Conservation (phyloP, 2,113 vertebrate species). For the Falco punctatus region DNA sequence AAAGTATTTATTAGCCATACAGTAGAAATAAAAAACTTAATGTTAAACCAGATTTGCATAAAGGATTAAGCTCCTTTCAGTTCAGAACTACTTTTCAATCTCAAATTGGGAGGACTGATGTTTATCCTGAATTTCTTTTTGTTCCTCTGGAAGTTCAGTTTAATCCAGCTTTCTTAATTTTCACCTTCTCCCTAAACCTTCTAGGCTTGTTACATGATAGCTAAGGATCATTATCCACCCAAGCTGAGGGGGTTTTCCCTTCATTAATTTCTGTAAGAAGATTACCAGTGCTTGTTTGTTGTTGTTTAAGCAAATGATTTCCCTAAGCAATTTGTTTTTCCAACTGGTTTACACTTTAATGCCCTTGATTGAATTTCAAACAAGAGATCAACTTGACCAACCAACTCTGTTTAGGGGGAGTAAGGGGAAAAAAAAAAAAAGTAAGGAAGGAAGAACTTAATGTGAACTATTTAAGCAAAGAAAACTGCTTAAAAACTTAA, state of each 20-base stretch:
- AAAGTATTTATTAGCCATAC: constrained; percentile 23
- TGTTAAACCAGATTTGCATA: constrained; percentile 86
- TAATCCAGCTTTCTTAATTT: constrained; percentile 91
- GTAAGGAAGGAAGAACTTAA: constrained; percentile 23
- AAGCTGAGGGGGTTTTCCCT: constrained; percentile 83
- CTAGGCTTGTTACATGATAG: constrained; percentile 85
- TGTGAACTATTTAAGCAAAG: constrained; percentile 63
- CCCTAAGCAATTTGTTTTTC: constrained; percentile 99
- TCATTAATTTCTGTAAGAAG: constrained; percentile 99
- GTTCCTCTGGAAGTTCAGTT: constrained; percentile 83
- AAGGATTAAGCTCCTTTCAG: constrained; percentile 82
- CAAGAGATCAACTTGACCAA: constrained; percentile 91
- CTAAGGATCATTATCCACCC: constrained; percentile 80
- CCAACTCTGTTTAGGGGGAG: constrained; percentile 71
- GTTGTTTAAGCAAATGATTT: constrained; percentile 99
- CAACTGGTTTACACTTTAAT: constrained; percentile 99
- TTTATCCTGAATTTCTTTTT: constrained; percentile 90
- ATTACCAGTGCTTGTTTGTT: constrained; percentile 96
- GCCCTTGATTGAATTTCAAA: constrained; percentile 97
- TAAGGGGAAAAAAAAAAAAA: neutral
- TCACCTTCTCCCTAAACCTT: constrained; percentile 94
- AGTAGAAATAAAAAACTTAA: constrained; percentile 66
- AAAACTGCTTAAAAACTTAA: constrained; percentile 25
- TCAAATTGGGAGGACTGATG: constrained; percentile 83
- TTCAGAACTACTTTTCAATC: constrained; percentile 84